Evolutionary conservation across 1,140 invertebrate species (phyloP).

Genomic region (Ptiloglossa arizonensis): DNA sequence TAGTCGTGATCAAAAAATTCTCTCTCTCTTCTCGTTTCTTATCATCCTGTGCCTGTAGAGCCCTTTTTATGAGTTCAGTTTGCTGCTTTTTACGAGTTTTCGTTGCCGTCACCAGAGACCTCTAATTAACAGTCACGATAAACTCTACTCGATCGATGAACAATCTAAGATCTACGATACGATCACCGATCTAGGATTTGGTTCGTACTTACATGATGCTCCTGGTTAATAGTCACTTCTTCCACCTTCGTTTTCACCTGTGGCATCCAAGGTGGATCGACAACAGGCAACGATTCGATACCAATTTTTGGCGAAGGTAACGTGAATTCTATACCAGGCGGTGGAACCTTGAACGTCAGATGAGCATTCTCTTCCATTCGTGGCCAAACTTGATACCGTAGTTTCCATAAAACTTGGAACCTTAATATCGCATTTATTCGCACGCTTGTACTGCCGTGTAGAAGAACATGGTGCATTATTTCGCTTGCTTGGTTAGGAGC

Average conservation of each 20-base stretch:
- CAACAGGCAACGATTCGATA: conserved; percentile 95
- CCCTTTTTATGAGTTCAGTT: conserved; percentile 97
- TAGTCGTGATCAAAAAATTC: conserved; percentile 98
- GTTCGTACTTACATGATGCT: conserved; percentile 91
- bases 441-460: conserved; percentile 89
- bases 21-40: conserved; percentile 96
- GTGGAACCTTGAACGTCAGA: conserved; percentile 97
- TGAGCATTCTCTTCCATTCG: conserved; percentile 99
- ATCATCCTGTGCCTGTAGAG: conserved; percentile 96
- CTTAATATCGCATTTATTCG: conserved; percentile 91
- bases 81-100: conserved; percentile 99
- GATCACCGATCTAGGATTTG: background rate
- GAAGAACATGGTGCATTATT: conserved; percentile 93
- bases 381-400: conserved; percentile 99
- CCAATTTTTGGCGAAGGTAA: conserved; percentile 99
- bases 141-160: conserved; percentile 29
- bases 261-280: conserved; percentile 99
- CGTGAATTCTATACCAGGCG: conserved; percentile 99
- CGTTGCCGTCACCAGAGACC: conserved; percentile 98
- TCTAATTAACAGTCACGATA: conserved; percentile 82
- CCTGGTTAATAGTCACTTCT: conserved; percentile 99
- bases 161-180: background rate
- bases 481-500: conserved; percentile 93
- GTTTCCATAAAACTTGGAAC: conserved; percentile 98
- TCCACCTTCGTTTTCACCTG: conserved; percentile 99